Percentiles rank a stretch among this genome's conserved stretches.
phyloP scores from a whole-genome alignment of 2,797 vertebrate genomes.

The Gallirallus australis region DNA sequence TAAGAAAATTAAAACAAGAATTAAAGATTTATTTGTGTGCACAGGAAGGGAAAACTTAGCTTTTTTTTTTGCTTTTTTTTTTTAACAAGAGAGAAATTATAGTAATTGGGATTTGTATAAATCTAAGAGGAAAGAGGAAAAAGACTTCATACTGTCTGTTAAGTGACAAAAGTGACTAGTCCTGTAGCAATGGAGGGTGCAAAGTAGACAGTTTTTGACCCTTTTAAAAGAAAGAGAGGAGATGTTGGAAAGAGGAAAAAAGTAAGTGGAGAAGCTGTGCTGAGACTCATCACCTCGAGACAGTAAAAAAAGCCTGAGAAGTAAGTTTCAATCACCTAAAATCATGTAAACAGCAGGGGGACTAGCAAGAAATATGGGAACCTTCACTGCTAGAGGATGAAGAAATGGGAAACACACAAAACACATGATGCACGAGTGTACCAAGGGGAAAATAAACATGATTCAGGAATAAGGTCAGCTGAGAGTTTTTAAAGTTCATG shows the following conservation, averaged over 20 bases:
- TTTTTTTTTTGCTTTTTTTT: not conserved
- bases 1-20: not conserved
- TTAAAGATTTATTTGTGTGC: not conserved
- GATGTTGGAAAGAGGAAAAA: not conserved
- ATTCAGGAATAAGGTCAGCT: not conserved
- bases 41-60: not conserved
- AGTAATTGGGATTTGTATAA: not conserved
- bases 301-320: not conserved
- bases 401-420: not conserved
- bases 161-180: not conserved
- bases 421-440: not conserved
- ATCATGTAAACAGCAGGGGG: not conserved
- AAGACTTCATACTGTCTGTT: rapidly evolving
- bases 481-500: not conserved
- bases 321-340: not conserved
- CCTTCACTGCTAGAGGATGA: not conserved
- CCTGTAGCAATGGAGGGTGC: not conserved
- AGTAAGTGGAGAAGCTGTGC: not conserved
- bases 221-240: not conserved
- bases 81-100: not conserved
- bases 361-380: not conserved
- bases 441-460: constrained; percentile 40
- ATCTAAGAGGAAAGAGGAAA: not conserved
- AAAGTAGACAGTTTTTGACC: not conserved
- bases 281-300: not conserved